Conservation (phyloP, 2,888 invertebrate species). For the Sycophila texana region DNA sequence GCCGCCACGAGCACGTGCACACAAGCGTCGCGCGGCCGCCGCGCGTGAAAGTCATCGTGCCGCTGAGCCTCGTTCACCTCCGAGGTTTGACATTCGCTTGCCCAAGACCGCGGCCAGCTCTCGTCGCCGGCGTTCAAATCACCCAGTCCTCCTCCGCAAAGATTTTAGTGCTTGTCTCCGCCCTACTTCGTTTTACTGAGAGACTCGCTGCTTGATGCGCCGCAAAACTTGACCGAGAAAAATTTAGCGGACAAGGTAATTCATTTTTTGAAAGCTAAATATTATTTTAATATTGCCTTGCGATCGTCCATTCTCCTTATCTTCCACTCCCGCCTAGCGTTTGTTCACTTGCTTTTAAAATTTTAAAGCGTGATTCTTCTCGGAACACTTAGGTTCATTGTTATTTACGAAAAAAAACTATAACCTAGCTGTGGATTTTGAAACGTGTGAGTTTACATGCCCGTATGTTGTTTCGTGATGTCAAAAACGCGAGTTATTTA, state of each 20-base stretch:
- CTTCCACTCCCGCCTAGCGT: no score
- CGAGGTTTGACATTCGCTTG: neutral
- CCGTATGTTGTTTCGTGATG: constrained; percentile 1
- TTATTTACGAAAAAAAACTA: constrained; percentile 22
- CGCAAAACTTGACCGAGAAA: neutral
- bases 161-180: neutral
- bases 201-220: neutral
- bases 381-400: neutral
- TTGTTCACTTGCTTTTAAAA: no score
- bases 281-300: no score
- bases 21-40: no score
- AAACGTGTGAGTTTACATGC: constrained; percentile 16
- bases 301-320: neutral
- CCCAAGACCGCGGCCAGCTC: neutral
- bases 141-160: neutral
- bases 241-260: neutral
- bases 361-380: no score
- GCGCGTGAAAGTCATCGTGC: constrained; percentile 18
- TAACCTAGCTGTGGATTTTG: neutral
- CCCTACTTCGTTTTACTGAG: neutral
- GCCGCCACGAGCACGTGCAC: neutral
- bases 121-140: neutral
- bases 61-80: neutral
- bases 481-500: constrained; percentile 9
- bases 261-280: no score